Conservation (phyloP, 1,140 invertebrate genomes). For the Drosophila parvula region DNA sequence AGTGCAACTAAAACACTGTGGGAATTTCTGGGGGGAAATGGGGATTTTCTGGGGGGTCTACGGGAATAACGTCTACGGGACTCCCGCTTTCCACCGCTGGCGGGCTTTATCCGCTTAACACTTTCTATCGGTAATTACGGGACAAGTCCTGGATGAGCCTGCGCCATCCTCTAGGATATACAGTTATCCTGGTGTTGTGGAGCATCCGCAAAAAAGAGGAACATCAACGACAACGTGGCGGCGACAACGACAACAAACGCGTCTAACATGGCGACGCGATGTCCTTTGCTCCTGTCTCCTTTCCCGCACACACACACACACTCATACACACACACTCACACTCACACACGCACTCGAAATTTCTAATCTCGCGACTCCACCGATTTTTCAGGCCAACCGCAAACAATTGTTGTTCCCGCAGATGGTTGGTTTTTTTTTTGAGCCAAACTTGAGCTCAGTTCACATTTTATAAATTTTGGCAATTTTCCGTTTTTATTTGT, state of each 20-base stretch:
- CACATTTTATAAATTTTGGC: constrained; percentile 6
- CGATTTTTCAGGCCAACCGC: constrained; percentile 40
- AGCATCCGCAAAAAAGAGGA: constrained; percentile 16
- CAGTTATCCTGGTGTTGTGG: constrained; percentile 2
- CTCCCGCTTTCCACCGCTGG: constrained; percentile 53
- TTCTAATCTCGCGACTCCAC: constrained; percentile 58
- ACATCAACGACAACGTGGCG: constrained; percentile 57
- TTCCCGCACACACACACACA: constrained; percentile 40
- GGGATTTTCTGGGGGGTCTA: constrained; percentile 30
- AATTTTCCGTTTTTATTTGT: constrained; percentile 8
- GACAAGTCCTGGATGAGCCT: constrained; percentile 31
- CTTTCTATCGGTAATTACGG: constrained; percentile 54
- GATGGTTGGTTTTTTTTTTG: not conserved
- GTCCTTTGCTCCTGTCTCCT: constrained; percentile 42
- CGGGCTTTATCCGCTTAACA: constrained; percentile 58
- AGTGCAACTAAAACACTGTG: constrained; percentile 70
- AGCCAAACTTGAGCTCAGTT: not conserved
- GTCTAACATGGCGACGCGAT: constrained; percentile 65
- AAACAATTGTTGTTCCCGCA: not conserved
- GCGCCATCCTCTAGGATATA: constrained; percentile 30
- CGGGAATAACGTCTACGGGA: constrained; percentile 50
- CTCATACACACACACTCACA: constrained; percentile 27
- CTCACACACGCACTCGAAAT: constrained; percentile 25
- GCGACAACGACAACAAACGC: constrained; percentile 42
- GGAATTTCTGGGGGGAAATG: constrained; percentile 31